A percentile compares a stretch with the other conserved stretches of the same genome.
phyloP scores from a whole-genome alignment of 2,797 vertebrate species.

The Lophius americanus region DNA sequence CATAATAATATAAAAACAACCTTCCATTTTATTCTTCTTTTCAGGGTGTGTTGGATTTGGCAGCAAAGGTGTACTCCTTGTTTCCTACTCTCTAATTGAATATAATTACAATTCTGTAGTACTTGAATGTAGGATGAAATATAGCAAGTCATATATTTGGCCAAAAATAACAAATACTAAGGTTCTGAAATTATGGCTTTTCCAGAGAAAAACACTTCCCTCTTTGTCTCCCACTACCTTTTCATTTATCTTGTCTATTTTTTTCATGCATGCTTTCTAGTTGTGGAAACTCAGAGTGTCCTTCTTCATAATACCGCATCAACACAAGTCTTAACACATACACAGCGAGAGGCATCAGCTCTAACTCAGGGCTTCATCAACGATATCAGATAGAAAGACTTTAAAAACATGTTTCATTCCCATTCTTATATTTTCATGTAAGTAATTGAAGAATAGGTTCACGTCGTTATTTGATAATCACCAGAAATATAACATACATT shows the following conservation, averaged over 20 bases:
- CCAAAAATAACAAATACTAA: slow-evolving; percentile 59
- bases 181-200: background rate
- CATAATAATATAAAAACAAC: slow-evolving; percentile 71
- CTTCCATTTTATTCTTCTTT: slow-evolving; percentile 64
- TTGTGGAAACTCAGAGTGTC: slow-evolving; percentile 54
- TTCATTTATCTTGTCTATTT: slow-evolving; percentile 11
- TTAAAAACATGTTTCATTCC: slow-evolving; percentile 5
- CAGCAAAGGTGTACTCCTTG: slow-evolving; percentile 64
- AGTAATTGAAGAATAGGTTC: slow-evolving; percentile 4
- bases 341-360: slow-evolving; percentile 10
- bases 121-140: slow-evolving; percentile 61
- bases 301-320: slow-evolving; percentile 16
- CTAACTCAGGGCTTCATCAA: background rate
- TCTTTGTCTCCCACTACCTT: slow-evolving; percentile 10
- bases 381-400: slow-evolving; percentile 4
- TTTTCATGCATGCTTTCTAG: slow-evolving; percentile 10
- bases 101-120: slow-evolving; percentile 60
- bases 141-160: slow-evolving; percentile 43
- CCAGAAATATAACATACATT: too few species aligned
- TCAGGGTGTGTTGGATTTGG: slow-evolving; percentile 70
- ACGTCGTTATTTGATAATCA: too few species aligned
- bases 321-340: slow-evolving; percentile 34
- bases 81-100: slow-evolving; percentile 53
- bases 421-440: background rate
- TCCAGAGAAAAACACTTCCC: slow-evolving; percentile 1